Conservation (phyloP, 2,113 vertebrate species). For the Psilopogon haemacephalus region DNA sequence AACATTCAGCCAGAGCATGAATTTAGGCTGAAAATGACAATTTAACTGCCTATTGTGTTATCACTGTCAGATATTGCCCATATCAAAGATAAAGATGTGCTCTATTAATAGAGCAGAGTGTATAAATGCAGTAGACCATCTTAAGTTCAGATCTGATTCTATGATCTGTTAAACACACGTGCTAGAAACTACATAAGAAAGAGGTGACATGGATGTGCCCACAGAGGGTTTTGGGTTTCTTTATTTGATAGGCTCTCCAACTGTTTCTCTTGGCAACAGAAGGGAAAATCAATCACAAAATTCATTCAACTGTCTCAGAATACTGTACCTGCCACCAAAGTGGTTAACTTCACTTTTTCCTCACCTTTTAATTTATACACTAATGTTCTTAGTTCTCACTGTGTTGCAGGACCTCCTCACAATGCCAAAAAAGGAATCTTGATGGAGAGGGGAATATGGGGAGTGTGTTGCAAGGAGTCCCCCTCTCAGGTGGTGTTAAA, state of each 20-base stretch:
- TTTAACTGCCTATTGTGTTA: background rate
- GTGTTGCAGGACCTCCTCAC: background rate
- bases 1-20: background rate
- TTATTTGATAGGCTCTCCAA: background rate
- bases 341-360: background rate
- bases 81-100: background rate
- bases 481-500: background rate
- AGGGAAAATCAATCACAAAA: background rate
- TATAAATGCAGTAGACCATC: background rate
- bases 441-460: fast-evolving
- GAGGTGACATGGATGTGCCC: no score
- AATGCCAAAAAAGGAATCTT: fast-evolving
- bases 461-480: background rate
- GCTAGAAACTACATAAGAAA: background rate
- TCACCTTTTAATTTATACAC: background rate
- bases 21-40: background rate
- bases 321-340: background rate
- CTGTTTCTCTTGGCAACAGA: background rate
- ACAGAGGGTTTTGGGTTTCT: no score
- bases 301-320: background rate
- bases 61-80: background rate
- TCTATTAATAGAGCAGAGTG: background rate
- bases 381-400: fast-evolving
- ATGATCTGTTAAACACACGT: background rate
- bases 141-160: background rate